These are phyloP conservation scores for Melanitta fusca DNA, from an alignment of 2,797 vertebrate species.

Conservation along the genomic window DNA sequence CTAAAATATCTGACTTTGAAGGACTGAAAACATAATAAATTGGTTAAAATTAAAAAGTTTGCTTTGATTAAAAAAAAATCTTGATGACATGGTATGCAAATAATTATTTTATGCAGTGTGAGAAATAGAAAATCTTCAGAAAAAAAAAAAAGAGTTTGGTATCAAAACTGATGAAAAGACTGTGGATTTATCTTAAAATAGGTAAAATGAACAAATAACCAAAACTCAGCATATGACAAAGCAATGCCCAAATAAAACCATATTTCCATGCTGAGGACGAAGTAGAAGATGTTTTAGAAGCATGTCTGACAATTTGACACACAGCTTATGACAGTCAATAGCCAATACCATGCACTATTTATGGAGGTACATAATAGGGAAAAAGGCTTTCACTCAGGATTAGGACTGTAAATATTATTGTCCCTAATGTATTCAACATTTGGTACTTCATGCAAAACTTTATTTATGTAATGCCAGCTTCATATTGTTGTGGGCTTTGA, in stretches of 20 bases:
- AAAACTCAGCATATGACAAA: constrained; percentile 5
- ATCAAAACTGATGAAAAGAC: background rate
- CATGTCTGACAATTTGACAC: constrained; percentile 38
- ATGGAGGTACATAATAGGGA: constrained; percentile 27
- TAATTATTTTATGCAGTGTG: background rate
- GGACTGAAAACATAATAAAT: background rate
- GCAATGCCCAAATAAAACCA: background rate
- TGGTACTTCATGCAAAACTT: background rate
- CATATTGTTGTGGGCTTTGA: background rate
- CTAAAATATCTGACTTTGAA: background rate
- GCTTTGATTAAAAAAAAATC: background rate
- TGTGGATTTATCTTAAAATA: background rate
- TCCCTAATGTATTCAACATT: background rate
- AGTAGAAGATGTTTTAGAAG: constrained; percentile 20
- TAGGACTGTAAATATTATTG: background rate
- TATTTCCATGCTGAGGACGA: background rate
- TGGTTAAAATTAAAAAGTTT: background rate
- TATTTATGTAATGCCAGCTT: constrained; percentile 58
- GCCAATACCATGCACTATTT: constrained; percentile 61
- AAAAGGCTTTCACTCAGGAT: constrained; percentile 33
- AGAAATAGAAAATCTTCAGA: background rate
- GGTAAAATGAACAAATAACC: constrained; percentile 9
- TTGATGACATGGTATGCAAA: background rate
- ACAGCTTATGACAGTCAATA: constrained; percentile 14
- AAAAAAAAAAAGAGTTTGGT: background rate